A percentile compares a stretch with the other conserved stretches of the same genome.
Conservation (phyloP, 1,140 invertebrate genomes). For the Holcopasites calliopsidis region DNA sequence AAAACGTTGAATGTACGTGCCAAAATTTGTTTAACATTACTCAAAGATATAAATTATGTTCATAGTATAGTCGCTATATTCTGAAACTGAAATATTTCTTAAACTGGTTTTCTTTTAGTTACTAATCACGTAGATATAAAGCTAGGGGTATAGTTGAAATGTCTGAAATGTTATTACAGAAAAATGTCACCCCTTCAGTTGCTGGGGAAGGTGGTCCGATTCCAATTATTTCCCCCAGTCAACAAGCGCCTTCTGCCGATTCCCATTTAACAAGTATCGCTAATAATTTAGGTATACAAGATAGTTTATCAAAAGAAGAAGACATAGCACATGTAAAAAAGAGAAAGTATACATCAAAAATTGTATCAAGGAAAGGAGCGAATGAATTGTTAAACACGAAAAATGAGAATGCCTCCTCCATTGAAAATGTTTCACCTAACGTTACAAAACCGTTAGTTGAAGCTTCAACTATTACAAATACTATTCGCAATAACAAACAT, state of each 20-base stretch:
- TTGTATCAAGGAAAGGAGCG: conserved; percentile 56
- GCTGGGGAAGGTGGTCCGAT: conserved; percentile 47
- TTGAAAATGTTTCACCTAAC: neutral
- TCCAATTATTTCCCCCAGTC: neutral
- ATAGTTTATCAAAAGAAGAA: conserved; percentile 34
- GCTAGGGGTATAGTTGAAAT: neutral
- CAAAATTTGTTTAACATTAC: neutral
- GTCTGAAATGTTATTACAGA: conserved; percentile 18
- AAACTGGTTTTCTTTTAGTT: neutral
- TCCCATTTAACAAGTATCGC: neutral
- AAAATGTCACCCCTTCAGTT: conserved; percentile 7
- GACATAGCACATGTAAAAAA: conserved; percentile 8
- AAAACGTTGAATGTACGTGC: conserved; percentile 24
- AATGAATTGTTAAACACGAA: conserved; percentile 9
- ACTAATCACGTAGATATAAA: neutral
- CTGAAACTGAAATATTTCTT: neutral
- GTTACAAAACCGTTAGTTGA: conserved; percentile 11
- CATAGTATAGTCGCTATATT: neutral
- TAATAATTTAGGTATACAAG: neutral
- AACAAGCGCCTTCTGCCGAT: neutral
- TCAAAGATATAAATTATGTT: neutral
- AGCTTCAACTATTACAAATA: neutral
- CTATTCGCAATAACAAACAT: neutral
- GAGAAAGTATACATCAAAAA: conserved; percentile 53
- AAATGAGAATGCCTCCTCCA: neutral